Conservation (phyloP, 2,113 vertebrate species). For the Alexandromys fortis region DNA sequence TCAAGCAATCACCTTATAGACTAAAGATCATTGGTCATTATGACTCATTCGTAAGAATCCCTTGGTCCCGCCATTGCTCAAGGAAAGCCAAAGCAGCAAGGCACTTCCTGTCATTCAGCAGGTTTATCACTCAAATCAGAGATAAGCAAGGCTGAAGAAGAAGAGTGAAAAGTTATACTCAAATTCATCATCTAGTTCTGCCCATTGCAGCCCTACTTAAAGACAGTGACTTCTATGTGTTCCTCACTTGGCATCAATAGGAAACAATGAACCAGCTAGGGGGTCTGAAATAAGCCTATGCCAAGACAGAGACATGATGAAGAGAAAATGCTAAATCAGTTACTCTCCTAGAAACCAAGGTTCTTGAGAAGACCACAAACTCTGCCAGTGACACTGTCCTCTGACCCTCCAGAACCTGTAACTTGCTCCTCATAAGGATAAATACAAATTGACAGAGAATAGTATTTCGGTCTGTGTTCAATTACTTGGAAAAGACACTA, state of each 20-base stretch:
- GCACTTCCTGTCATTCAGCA: slow-evolving; percentile 28
- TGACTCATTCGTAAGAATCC: slow-evolving; percentile 46
- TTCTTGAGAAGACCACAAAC: background rate
- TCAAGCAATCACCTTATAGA: slow-evolving; percentile 45
- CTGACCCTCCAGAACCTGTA: background rate
- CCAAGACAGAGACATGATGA: background rate
- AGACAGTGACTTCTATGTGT: background rate
- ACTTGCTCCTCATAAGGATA: background rate
- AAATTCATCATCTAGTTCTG: background rate
- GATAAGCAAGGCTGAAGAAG: slow-evolving; percentile 23
- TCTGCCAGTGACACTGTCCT: background rate
- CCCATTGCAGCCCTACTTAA: background rate
- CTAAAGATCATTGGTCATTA: slow-evolving; percentile 38
- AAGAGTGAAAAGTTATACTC: background rate
- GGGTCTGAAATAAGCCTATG: background rate
- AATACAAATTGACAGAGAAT: background rate
- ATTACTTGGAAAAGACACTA: background rate
- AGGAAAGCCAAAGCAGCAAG: slow-evolving; percentile 48
- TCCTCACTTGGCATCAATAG: background rate
- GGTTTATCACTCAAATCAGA: slow-evolving; percentile 43
- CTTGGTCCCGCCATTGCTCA: background rate
- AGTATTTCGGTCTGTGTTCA: background rate
- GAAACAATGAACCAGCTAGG: background rate
- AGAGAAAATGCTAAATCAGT: background rate
- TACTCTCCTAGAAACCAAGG: background rate